Percentiles rank a stretch among this genome's conserved stretches.
phyloP scores from a whole-genome alignment of 2,113 vertebrate species.

The Epinephelus lanceolatus region DNA sequence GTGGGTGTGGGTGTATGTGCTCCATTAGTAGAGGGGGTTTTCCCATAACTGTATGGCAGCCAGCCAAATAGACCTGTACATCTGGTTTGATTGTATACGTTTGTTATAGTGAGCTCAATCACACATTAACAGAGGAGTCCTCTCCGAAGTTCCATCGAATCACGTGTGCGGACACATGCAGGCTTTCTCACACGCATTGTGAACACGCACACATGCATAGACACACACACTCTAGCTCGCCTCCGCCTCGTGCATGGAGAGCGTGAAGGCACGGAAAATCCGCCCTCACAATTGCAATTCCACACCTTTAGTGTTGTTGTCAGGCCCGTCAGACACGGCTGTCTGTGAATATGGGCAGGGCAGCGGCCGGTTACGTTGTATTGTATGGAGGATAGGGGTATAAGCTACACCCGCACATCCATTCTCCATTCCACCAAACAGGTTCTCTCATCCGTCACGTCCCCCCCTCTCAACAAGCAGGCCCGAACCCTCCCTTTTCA shows the following conservation, averaged over 20 bases:
- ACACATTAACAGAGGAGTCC: slow-evolving; percentile 9
- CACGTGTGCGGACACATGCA: slow-evolving; percentile 17
- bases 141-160: slow-evolving; percentile 24
- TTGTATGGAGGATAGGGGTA: slow-evolving; percentile 66
- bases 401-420: slow-evolving; percentile 58
- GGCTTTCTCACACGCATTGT: slow-evolving; percentile 15
- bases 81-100: slow-evolving; percentile 60
- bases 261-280: slow-evolving; percentile 56
- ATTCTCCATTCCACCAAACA: slow-evolving; percentile 69
- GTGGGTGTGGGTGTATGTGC: neutral
- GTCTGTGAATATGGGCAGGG: slow-evolving; percentile 63
- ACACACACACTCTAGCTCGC: neutral
- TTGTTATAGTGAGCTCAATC: slow-evolving; percentile 30
- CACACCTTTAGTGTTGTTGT: slow-evolving; percentile 70
- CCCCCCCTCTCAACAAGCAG: slow-evolving; percentile 52
- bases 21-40: slow-evolving; percentile 17
- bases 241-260: slow-evolving; percentile 8
- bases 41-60: slow-evolving; percentile 48
- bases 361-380: slow-evolving; percentile 40
- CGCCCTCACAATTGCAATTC: slow-evolving; percentile 65
- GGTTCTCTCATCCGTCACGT: slow-evolving; percentile 78
- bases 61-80: slow-evolving; percentile 47
- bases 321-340: slow-evolving; percentile 71
- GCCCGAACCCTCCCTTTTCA: slow-evolving; percentile 44
- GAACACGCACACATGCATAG: slow-evolving; percentile 25